Conservation (phyloP, 2,113 vertebrate genomes). For the Macrotis lagotis region DNA sequence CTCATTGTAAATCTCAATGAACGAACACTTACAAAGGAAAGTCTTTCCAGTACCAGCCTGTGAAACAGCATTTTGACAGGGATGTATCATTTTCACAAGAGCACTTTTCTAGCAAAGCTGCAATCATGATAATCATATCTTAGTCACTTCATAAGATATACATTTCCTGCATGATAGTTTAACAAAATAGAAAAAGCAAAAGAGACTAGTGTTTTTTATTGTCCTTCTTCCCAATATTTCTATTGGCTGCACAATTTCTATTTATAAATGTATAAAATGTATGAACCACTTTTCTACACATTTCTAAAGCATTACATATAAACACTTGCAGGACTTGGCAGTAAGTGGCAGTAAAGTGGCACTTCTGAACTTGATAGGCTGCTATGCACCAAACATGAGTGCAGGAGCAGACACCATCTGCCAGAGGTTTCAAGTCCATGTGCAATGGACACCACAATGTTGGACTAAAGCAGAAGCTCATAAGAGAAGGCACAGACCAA, state of each 20-base stretch:
- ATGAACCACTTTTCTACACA: no score
- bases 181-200: background rate
- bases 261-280: no score
- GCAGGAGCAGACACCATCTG: no score
- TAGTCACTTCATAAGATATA: background rate
- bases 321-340: no score
- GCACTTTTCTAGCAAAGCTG: background rate
- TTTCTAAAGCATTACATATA: no score
- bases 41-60: conserved; percentile 91
- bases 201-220: background rate
- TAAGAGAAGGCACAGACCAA: background rate
- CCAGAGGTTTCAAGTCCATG: background rate
- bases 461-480: background rate
- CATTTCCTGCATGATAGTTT: conserved; percentile 7
- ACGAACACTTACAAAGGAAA: conserved; percentile 98
- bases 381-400: background rate
- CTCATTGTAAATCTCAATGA: conserved; percentile 99
- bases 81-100: background rate
- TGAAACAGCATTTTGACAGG: conserved; percentile 64
- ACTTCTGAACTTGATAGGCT: background rate
- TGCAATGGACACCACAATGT: background rate
- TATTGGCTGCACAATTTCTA: background rate
- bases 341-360: background rate
- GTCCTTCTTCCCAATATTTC: background rate
- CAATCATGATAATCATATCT: background rate